Evolutionary conservation across 2,113 vertebrate species (phyloP).

Genomic region (Bucco capensis): DNA sequence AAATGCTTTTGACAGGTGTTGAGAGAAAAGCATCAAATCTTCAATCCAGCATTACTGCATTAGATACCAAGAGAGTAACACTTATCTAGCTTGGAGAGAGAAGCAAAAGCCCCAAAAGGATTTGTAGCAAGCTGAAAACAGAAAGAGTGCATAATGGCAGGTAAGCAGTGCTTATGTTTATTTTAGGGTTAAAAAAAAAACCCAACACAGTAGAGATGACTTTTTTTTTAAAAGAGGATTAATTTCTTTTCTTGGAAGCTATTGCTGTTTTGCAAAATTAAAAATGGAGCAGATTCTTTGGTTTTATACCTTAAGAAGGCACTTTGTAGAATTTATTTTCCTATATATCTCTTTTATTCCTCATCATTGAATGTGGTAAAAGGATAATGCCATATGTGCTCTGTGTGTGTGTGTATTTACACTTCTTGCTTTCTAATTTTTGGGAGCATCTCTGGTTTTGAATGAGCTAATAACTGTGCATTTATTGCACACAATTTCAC

Average conservation of each 20-base stretch:
- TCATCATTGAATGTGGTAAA: not conserved
- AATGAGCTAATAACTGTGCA: not conserved
- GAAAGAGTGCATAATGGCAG: not conserved
- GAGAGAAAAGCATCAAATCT: not conserved
- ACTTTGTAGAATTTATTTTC: not conserved
- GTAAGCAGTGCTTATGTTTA: not conserved
- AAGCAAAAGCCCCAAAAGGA: not conserved
- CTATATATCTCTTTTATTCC: not conserved
- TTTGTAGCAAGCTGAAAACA: not conserved
- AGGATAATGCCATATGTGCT: not conserved
- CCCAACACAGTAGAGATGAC: not conserved
- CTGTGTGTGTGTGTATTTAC: not conserved
- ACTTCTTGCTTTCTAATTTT: not conserved
- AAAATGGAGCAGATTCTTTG: not conserved
- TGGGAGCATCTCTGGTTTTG: not conserved
- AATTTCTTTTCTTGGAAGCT: conserved; percentile 2
- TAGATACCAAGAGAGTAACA: not conserved
- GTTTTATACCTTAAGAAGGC: not conserved
- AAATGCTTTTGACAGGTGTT: conserved; percentile 13
- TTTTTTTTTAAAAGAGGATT: not conserved
- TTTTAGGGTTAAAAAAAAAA: conserved; percentile 1
- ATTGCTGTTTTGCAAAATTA: not conserved
- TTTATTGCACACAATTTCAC: not conserved
- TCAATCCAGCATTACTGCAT: not conserved
- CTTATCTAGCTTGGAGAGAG: not conserved